Evolutionary conservation across 2,888 invertebrate genomes (phyloP).

Genomic region (Lasioglossum villosulum): DNA sequence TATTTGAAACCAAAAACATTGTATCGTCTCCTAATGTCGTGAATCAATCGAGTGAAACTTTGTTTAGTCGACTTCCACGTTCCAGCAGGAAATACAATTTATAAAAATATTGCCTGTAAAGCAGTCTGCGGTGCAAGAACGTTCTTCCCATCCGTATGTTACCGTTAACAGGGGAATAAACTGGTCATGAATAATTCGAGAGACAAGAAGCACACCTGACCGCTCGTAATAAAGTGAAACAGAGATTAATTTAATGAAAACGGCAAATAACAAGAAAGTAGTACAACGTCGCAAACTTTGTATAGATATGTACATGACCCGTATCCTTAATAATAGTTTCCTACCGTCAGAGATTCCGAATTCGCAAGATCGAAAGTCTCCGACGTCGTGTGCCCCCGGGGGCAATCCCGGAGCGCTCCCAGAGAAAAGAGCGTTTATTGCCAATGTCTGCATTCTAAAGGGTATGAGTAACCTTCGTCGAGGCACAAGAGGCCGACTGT

Average conservation of each 20-base stretch:
- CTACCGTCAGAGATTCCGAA: neutral
- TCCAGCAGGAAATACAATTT: neutral
- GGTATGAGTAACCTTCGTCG: conserved; percentile 48
- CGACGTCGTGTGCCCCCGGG: neutral
- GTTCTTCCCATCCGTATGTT: neutral
- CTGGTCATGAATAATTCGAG: neutral
- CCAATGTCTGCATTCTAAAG: conserved; percentile 13
- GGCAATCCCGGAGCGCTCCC: neutral
- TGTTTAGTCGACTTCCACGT: neutral
- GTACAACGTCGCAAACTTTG: neutral
- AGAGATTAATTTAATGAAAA: neutral
- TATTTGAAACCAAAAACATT: neutral
- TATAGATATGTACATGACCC: neutral
- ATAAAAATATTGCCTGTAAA: neutral
- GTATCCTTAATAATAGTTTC: neutral
- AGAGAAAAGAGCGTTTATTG: neutral
- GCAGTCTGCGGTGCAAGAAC: neutral
- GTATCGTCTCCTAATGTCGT: neutral
- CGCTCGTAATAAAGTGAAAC: neutral
- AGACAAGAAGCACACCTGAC: neutral
- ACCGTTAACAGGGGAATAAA: neutral
- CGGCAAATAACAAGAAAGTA: neutral
- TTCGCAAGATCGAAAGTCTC: neutral
- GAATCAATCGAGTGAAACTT: neutral
- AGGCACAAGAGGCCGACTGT: conserved; percentile 62